Conservation (phyloP, 2,797 vertebrate species). For the Alcedo quadribrachys region DNA sequence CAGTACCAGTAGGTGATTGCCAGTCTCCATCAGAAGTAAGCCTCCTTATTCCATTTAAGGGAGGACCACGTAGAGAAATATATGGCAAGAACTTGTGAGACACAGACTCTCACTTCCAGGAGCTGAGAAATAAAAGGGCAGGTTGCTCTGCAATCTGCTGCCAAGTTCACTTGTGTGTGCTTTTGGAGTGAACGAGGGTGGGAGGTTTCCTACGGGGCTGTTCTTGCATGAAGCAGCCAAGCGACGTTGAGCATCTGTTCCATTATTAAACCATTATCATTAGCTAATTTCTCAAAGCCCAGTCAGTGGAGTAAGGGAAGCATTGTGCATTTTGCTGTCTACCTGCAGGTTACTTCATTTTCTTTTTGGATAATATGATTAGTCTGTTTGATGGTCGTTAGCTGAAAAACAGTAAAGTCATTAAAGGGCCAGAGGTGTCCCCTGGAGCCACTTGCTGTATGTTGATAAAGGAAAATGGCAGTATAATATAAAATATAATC, state of each 20-base stretch:
- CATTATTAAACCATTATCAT: constrained; percentile 50
- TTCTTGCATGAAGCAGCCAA: constrained; percentile 12
- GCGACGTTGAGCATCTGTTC: constrained; percentile 40
- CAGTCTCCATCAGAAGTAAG: not conserved
- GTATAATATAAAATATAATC: constrained; percentile 40
- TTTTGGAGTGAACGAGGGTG: not conserved
- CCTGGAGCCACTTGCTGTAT: constrained; percentile 26
- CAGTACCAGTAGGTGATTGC: not conserved
- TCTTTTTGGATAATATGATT: not conserved
- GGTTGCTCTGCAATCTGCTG: not conserved
- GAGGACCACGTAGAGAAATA: not conserved
- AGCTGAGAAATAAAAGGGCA: constrained; percentile 27
- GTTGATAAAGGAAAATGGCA: constrained; percentile 43
- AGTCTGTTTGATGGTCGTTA: constrained; percentile 1
- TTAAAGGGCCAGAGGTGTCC: constrained; percentile 30
- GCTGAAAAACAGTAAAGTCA: constrained; percentile 16
- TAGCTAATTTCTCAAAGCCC: constrained; percentile 53
- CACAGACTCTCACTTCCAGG: not conserved
- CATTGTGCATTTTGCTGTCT: not conserved
- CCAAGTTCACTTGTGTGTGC: not conserved
- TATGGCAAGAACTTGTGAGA: not conserved
- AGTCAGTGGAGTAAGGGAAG: not conserved
- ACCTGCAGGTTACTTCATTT: constrained; percentile 31
- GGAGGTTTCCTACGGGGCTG: not conserved
- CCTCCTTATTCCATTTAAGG: not conserved